Base-by-base conservation (phyloP, 2,888 invertebrate genomes). In the Trichopria drosophilae region DNA sequence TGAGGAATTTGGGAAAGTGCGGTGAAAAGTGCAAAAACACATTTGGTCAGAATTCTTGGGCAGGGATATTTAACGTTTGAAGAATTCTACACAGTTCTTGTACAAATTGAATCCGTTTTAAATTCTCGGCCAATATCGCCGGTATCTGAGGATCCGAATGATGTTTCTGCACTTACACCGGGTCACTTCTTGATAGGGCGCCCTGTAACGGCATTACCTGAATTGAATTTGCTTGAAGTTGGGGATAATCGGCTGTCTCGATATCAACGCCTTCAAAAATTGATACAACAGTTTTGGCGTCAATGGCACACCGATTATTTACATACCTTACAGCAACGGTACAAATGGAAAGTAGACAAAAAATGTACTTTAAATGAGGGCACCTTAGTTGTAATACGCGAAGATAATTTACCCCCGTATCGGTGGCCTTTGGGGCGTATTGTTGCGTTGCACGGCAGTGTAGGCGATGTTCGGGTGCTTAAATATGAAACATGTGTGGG, bases 341-440 rank as follows among this genome's bases (percentile, higher is more conserved):
- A 13, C 7, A 39, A 39, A 12, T 39, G 39, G 39, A 39, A 34
- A 34, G 10, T 15, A 19, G 34, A n/a, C n/a, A n/a, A n/a, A n/a
- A n/a, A n/a, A n/a, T n/a, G n/a, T n/a, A n/a, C n/a, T n/a, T n/a
- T n/a, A n/a, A n/a, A n/a, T n/a, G n/a, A n/a, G n/a, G 54, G 54
- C 15, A 32, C 43, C 3, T 20, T 61, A 4, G 57, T 61, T 13
- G 37, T 59, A 15, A 6, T 61, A 1, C 53, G 50, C 19, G 60
- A 60, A 6, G 58, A 61, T 10, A 48, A 58, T 6, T 13, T 32
- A 4, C 57, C 61, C 4, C 61, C 60, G 1, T 12, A 50, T 3
- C 45, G 58, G 35, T 63, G 66, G 65, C 48, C 49, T 2, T 29
- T 64, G 6, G 64, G 61, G n/a, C 40, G 60, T 13, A 49, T 63